Evolutionary conservation across 2,797 vertebrate species (phyloP), one percentile per base, ranked within the genome.

Genomic region (Clarias fuscus): DNA sequence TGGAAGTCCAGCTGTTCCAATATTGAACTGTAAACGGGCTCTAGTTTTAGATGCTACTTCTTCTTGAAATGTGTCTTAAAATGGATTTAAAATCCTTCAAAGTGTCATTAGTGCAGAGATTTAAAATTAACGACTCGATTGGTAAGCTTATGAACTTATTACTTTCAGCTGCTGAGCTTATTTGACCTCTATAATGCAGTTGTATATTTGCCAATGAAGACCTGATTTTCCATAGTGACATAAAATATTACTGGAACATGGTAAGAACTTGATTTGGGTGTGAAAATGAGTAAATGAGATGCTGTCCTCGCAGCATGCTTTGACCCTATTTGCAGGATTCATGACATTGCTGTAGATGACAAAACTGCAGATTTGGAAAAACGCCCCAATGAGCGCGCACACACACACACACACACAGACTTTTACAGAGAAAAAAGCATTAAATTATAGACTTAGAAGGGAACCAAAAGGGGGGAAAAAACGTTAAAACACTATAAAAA

Each of bases 311-410:
- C 37, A 76, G 64, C 14, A 65, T 53, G 53, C 61, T 83, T 82
- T 61, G 58, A 58, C 67, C 37, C 76, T 78, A 76, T 86, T 84
- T 76, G 67, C 59, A 53, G 27, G 53, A 67, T 85, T 85, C 33
- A 83, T 18, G 37, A 59, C 71, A 64, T 67, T 43, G 33, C 61
- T 82, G 72, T 82, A 33, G 33, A 33, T 33, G 33, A 33, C 33
- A 82, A 84, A 86, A 77, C 68, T 61, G 71, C 43, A n/a, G 5
- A 89, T 88, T 64, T 59, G 64, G 64, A 58, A 82, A 62, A 73
- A 22, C 6, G 65, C 58, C 62, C 73, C 20, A 70, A 76, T 84
- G 62, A 73, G 58, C 77, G 43, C 67, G 71, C 15, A 33, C 76
- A 40, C 58, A 24, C 62, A 48, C 43, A 48, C 71, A 24, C 20